Conservation (phyloP, 2,888 invertebrate genomes). For the Timandra comae region DNA sequence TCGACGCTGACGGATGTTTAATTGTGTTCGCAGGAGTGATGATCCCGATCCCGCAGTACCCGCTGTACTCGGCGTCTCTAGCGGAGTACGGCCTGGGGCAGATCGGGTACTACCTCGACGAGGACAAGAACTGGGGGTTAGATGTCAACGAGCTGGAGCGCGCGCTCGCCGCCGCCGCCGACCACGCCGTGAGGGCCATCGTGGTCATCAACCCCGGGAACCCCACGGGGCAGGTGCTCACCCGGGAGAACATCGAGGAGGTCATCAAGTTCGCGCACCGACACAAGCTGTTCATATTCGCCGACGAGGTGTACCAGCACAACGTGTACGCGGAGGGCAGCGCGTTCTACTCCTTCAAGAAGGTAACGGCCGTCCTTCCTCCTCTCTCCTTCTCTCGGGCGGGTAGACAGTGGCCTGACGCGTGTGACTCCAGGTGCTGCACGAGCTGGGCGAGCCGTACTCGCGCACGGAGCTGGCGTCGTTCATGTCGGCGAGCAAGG, state of each 20-base stretch:
- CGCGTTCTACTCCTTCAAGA: slow-evolving; percentile 96
- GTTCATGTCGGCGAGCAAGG: slow-evolving; percentile 98
- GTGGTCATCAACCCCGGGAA: slow-evolving; percentile 64
- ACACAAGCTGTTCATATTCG: slow-evolving; percentile 89
- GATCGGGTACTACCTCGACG: slow-evolving; percentile 94
- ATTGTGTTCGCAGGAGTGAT: slow-evolving; percentile 82
- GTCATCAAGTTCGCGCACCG: slow-evolving; percentile 95
- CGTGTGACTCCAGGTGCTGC: slow-evolving; percentile 84
- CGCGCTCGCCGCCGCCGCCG: slow-evolving; percentile 76
- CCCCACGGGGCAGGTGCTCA: slow-evolving; percentile 96
- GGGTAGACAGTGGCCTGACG: background rate
- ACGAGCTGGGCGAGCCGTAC: slow-evolving; percentile 94
- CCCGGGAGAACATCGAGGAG: slow-evolving; percentile 90
- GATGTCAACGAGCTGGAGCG: slow-evolving; percentile 1
- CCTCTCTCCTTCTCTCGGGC: background rate
- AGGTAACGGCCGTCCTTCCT: slow-evolving; percentile 57
- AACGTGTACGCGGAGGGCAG: slow-evolving; percentile 94
- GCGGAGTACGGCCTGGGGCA: slow-evolving; percentile 93
- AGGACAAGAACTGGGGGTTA: slow-evolving; percentile 87
- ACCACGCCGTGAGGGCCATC: slow-evolving; percentile 74
- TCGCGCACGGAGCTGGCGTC: slow-evolving; percentile 86
- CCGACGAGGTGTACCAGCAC: slow-evolving; percentile 98
- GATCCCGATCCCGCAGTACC: slow-evolving; percentile 99
- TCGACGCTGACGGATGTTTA: background rate
- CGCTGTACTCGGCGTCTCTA: slow-evolving; percentile 95